Evolutionary conservation across 2,797 vertebrate genomes (phyloP), one percentile per base, ranked within the genome.

Genomic region (Cottoperca gobio): DNA sequence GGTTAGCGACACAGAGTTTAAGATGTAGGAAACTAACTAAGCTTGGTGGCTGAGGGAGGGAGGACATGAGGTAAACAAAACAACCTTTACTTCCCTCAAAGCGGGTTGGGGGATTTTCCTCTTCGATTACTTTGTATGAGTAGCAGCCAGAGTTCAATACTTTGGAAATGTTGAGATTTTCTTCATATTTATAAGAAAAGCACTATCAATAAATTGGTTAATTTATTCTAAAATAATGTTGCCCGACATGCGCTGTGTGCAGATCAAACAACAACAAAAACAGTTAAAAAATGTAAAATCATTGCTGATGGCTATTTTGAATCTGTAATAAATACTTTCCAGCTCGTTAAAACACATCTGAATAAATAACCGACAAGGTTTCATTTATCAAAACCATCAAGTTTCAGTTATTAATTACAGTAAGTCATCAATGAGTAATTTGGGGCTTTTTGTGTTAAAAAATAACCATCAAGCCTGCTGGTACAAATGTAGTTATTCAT

Each of bases 1-100:
- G 79, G 84, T 91, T 85, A 85, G 82, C 67, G 57, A 75, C 81
- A 62, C 57, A 78, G 24, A 76, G 74, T 63, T 81, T 14, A 82
- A 87, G 57, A 75, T 65, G 39, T 46, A 89, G 81, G 81, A 89
- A 82, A 76, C 58, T 48, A 43, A 31, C 43, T 35, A 67, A 33
- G 14, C 33, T 42, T 26, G 39, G 45, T 4, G 10, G 63, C 45
- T 52, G 55, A 60, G 59, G 35, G 39, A 73, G 45, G 67, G 39
- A 65, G 39, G 65, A 73, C 71, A 42, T 42, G 53, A 78, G 26
- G 50, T 74, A 70, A 78, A 86, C 65, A 84, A 57, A 85, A 73
- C 33, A 10, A 31, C 26, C 45, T 54, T 40, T 31, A 62, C 60
- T 46, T 73, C 17, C 50, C 2, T 24, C 6, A 66, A 52, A 59